Evolutionary conservation across 2,113 vertebrate genomes (phyloP).

Genomic region (Grus americana): DNA sequence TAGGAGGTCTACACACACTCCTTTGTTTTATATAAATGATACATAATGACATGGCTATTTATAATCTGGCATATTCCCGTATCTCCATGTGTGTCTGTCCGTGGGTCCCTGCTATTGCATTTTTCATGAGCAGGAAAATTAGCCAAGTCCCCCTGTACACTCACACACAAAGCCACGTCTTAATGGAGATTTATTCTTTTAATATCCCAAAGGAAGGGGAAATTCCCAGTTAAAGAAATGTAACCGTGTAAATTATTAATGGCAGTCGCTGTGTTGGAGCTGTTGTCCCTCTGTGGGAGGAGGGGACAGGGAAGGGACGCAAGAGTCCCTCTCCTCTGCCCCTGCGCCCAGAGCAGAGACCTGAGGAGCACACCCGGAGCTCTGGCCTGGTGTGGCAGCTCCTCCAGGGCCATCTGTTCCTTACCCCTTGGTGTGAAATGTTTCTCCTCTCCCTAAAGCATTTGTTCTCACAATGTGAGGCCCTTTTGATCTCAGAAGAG

Average conservation of each 20-base stretch:
- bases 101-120: neutral
- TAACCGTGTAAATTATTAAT: neutral
- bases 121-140: slow-evolving; percentile 6
- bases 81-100: neutral
- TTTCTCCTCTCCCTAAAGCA: slow-evolving; percentile 48
- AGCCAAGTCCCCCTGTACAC: neutral
- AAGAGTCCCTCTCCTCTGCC: neutral
- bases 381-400: neutral
- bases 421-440: slow-evolving; percentile 70
- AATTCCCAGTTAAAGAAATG: neutral
- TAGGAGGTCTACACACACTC: neutral
- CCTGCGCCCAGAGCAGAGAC: neutral
- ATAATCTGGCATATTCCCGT: neutral
- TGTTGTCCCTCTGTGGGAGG: neutral
- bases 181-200: slow-evolving; percentile 44
- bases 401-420: slow-evolving; percentile 74
- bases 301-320: neutral
- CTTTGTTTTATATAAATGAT: neutral
- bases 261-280: neutral
- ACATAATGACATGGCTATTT: neutral
- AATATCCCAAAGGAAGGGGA: slow-evolving; percentile 33
- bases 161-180: neutral
- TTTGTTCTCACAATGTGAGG: slow-evolving; percentile 74
- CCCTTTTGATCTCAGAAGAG: slow-evolving; percentile 72
- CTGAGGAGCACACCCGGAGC: neutral